Evolutionary conservation across 2,113 vertebrate genomes (phyloP), one percentile per base, ranked within the genome.

Genomic region (Colius striatus): DNA sequence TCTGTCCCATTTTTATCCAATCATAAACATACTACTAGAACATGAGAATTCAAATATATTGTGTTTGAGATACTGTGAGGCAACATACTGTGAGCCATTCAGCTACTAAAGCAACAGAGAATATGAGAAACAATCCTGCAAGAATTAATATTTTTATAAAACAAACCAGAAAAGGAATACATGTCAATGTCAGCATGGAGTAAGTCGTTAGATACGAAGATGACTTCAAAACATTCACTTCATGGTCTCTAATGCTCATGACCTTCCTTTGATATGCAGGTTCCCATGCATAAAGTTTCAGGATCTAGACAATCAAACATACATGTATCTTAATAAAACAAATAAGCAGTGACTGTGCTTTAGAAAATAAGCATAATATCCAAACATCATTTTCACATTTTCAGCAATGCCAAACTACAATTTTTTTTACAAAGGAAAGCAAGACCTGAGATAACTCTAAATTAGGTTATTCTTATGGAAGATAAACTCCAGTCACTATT

Each of bases 231-330:
- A 96, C 94, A 82, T 97, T 82, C 60, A 98, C 65, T 96, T 98
- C 97, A 51, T 6, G 20, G 54, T 98, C 96, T 88, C 96, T 94
- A 88, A 98, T 97, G 74, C 90, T 83, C 73, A 65, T 60, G 47
- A 98, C 90, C 74, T 98, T 98, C 67, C 84, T 95, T 78, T 96
- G 96, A 91, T 97, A 98, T 13, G 92, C 96, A 61, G 94, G 87
- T 65, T 98, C 97, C 97, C 97, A 98, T 11, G 96, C 94, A 66
- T 97, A 96, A 89, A 98, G 92, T 86, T 98, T 98, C 43, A 98
- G 92, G 17, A 97, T 96, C 98, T 98, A 73, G 61, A 88, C 18
- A 63, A 62, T 61, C 36, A 91, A 65, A 90, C 6, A 79, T 43
- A 32, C 26, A 57, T 30, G 53, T 30, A 60, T 61, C 72, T 63